Conservation (phyloP, 23 tunicate species). For the Oikopleura dioica region DNA sequence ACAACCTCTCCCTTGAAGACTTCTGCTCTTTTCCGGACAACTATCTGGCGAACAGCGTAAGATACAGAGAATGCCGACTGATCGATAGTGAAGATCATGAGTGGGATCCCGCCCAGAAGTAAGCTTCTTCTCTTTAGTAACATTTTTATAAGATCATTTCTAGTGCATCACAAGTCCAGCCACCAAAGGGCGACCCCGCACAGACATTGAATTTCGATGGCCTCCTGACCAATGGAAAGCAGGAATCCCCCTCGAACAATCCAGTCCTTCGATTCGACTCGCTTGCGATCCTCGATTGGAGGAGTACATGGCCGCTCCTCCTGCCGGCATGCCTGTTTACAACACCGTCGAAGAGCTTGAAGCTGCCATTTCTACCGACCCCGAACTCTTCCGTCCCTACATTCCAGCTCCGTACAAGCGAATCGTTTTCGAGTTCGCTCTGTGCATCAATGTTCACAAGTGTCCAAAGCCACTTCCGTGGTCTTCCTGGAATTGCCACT, state of each 20-base stretch:
- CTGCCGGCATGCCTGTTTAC: not conserved
- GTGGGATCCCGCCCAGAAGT: no score
- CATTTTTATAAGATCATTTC: no score
- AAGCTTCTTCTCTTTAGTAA: not conserved
- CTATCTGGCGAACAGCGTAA: not conserved
- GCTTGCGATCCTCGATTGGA: not conserved
- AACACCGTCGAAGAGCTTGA: not conserved
- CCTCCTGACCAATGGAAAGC: not conserved
- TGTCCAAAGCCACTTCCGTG: not conserved
- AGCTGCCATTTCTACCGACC: not conserved
- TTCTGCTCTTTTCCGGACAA: not conserved
- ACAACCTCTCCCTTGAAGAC: not conserved
- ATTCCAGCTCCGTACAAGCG: not conserved
- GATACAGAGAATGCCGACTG: constrained; percentile 1
- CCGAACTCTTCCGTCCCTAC: not conserved
- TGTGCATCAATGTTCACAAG: not conserved
- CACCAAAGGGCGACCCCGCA: not conserved
- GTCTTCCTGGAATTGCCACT: constrained; percentile 13
- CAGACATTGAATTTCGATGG: not conserved
- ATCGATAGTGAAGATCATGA: not conserved
- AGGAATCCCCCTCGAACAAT: not conserved
- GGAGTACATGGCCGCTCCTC: not conserved
- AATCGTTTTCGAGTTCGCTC: not conserved
- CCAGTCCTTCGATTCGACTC: not conserved
- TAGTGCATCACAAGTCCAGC: not conserved